Base-by-base conservation (phyloP, 2,113 vertebrate genomes). In the Oenanthe oenanthe region DNA sequence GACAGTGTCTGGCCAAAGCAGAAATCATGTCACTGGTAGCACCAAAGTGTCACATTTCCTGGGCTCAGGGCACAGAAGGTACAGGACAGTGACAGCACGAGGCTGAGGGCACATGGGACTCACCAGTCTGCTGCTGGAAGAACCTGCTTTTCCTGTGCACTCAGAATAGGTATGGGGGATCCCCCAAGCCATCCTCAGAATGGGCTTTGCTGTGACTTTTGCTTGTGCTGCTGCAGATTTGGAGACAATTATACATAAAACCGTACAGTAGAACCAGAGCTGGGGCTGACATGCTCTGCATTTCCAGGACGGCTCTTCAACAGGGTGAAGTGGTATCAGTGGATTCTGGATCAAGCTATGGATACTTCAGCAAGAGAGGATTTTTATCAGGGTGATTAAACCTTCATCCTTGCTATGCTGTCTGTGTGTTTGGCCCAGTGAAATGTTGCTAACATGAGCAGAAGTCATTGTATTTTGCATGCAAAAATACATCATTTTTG, bases 11-110 rank as follows among this genome's bases (percentile, higher is more conserved):
- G 4, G 18, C 28, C 63, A 88, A 31, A 40, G 66, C 5, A 65
- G 75, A 77, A n/a, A 20, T 26, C 36, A 19, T 10, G 4, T 47
- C 68, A 22, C 20, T 40, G 29, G 7, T 25, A 50, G 28, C 4
- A 1, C 17, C 8, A 45, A 43, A 48, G 38, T 4, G 18, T 10
- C 13, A 2, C 31, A 21, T 61, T 51, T 73, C 32, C 24, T 31
- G 16, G 7, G 12, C 54, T 77, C 8, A 32, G 50, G 26, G 26
- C 20, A 61, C 16, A 57, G 56, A 57, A 51, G 16, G 22, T 48
- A 40, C 3, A 8, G 57, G 31, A 58, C 13, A 12, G 19, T 0
- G 8, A 51, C 67, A 68, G 75, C 0, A 7, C 0, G 0, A 51
- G 42, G 21, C 8, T 54, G 32, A 67, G 20, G 21, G 26, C 13